Conservation (phyloP, 2,113 vertebrate genomes). For the Cyprinodon tularosa region DNA sequence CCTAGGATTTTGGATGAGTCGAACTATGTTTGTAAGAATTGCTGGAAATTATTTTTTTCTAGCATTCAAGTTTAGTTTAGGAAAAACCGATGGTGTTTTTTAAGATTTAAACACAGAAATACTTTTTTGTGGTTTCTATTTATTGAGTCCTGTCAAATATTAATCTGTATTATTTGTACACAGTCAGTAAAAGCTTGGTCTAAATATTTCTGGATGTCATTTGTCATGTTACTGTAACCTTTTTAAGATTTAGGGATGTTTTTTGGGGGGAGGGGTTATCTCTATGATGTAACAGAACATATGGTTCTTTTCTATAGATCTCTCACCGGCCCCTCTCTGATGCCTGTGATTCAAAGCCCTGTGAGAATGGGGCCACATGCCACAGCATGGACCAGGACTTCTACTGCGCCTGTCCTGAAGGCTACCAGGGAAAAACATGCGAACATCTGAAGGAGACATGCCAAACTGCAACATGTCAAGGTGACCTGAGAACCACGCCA, state of each 20-base stretch:
- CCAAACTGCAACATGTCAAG: slow-evolving; percentile 87
- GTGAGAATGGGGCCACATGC: slow-evolving; percentile 89
- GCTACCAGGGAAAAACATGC: slow-evolving; percentile 92
- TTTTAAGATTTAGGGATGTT: neutral
- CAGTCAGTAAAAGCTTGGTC: neutral
- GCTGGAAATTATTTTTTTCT: too few relatives aligned
- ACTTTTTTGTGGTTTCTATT: neutral
- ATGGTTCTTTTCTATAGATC: slow-evolving; percentile 71
- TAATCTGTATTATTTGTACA: neutral
- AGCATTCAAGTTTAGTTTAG: too few relatives aligned
- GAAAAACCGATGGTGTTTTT: neutral
- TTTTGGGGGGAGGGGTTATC: neutral
- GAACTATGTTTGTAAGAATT: neutral
- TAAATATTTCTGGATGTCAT: neutral
- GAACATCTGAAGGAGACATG: slow-evolving; percentile 86
- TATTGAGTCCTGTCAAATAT: neutral
- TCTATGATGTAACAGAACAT: neutral
- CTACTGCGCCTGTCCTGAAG: slow-evolving; percentile 93
- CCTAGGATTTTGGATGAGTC: neutral
- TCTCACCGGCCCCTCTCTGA: slow-evolving; percentile 70
- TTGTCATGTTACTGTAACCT: neutral
- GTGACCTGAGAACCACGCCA: slow-evolving; percentile 57
- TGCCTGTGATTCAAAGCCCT: slow-evolving; percentile 90
- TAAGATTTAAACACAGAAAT: neutral
- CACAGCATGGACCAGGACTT: slow-evolving; percentile 90